phyloP scores from a whole-genome alignment of 2,888 invertebrate genomes.

The Lithophane leautieri region DNA sequence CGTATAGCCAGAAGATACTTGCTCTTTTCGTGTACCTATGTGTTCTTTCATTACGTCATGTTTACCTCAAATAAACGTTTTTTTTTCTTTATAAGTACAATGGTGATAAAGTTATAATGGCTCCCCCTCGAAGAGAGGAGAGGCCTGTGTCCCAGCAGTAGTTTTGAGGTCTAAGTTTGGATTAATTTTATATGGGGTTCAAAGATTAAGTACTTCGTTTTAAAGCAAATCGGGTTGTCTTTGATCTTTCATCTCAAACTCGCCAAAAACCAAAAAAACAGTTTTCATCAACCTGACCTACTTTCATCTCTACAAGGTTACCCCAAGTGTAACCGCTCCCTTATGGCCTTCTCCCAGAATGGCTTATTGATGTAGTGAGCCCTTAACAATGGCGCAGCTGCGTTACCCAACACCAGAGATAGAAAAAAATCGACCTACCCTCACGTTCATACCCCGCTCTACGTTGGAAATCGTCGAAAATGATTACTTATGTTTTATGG shows the following conservation, averaged over 20 bases:
- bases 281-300: not conserved
- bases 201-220: not conserved
- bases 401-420: constrained; percentile 67
- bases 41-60: no score
- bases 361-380: constrained; percentile 86
- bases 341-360: constrained; percentile 79
- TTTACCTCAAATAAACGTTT: no score
- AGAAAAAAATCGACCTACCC: constrained; percentile 72
- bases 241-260: no score
- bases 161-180: not conserved
- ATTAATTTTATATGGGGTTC: not conserved
- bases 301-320: not conserved
- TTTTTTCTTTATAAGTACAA: no score
- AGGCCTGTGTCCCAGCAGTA: no score
- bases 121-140: no score
- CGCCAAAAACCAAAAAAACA: not conserved
- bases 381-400: constrained; percentile 83
- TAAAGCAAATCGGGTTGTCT: not conserved
- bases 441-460: constrained; percentile 57
- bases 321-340: constrained; percentile 64
- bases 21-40: no score
- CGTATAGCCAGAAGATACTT: no score
- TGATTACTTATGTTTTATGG: constrained; percentile 65
- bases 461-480: constrained; percentile 51
- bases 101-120: no score